Conservation (phyloP, 1,140 invertebrate species). For the Diachasmimorpha longicaudata region DNA sequence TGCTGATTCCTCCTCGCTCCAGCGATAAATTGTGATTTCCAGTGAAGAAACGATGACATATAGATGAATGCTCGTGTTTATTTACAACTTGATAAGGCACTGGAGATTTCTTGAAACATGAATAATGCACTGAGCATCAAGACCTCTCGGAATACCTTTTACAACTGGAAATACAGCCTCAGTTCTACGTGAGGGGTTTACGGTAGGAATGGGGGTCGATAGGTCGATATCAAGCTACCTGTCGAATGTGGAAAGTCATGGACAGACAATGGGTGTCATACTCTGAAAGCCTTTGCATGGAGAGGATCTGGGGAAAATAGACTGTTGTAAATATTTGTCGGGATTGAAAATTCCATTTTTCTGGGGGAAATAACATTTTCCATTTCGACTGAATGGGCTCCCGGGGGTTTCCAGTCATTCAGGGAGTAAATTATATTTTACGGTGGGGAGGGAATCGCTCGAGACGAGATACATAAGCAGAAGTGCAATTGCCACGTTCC, state of each 20-base stretch:
- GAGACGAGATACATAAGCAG: no score
- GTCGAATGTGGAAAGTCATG: background rate
- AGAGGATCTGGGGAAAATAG: no score
- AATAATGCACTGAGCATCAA: background rate
- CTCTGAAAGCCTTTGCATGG: no score
- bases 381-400: no score
- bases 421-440: no score
- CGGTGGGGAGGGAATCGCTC: no score
- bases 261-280: no score
- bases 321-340: no score
- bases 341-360: no score
- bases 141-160: background rate
- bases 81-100: conserved; percentile 1
- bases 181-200: background rate
- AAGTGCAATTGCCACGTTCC: no score
- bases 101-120: background rate
- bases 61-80: background rate
- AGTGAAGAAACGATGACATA: background rate
- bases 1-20: background rate
- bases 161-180: background rate
- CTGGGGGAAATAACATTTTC: no score
- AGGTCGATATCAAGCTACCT: background rate
- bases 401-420: no score
- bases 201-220: background rate
- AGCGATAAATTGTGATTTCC: background rate